Evolutionary conservation across 2,888 invertebrate genomes (phyloP), one percentile per base, ranked within the genome.

Genomic region (Nowickia ferox): DNA sequence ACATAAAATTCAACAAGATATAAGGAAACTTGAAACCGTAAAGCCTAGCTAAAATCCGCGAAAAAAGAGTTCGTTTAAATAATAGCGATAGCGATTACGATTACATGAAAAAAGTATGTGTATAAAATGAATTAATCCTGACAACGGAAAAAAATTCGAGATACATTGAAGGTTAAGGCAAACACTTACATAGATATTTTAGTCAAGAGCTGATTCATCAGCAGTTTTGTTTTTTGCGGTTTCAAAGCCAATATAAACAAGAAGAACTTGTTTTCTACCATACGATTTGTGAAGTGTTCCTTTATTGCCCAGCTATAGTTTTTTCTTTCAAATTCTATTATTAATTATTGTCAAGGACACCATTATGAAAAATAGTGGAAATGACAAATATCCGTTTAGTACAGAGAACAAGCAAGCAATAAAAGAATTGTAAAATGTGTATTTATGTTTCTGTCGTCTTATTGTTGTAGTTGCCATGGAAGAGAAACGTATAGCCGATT

Each of bases 401-500:
- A 30, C n/a, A 59, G 22, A 57, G 38, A 68, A 6, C 51, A 68
- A 40, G 53, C 44, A 51, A 59, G 1, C 17, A 57, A 40, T 40
- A 65, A 76, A n/a, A 9, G 6, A 30, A 30, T 30, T 30, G 30
- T 48, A 11, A 53, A 65, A 65, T 42, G 13, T 59, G 22, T 65
- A 19, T 76, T 55, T 72, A 57, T 59, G 51, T 77, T 65, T 66
- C 2, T 79, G 46, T 71, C 13, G 46, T 71, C 13, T 61, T 61
- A 13, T 78, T 75, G 46, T 78, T 75, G 46, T 44, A 82, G 83
- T 84, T 85, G 74, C 75, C 71, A 97, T 97, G 97, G 97, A 97
- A 92, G 97, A 97, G 90, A 94, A 96, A 91, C 95, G 96, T 93
- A 97, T 99, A 87, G 98, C 98, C 38, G 99, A 99, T 94, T 99